A percentile compares a stretch with the other conserved stretches of the same genome.
phyloP scores from a whole-genome alignment of 2,888 invertebrate species.

The Temnothorax ravouxi region DNA sequence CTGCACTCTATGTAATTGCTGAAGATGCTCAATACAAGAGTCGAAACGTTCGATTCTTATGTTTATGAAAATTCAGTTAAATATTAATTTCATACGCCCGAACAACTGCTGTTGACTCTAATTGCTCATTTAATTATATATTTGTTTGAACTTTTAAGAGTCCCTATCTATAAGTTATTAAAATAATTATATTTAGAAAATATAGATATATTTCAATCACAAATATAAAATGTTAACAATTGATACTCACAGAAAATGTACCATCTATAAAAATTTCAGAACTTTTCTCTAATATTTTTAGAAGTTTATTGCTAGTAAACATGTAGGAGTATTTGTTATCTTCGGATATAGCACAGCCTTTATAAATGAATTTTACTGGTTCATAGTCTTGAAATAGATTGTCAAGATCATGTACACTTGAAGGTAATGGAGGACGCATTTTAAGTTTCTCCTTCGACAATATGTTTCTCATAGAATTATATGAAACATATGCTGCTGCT shows the following conservation, averaged over 20 bases:
- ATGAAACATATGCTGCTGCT: conserved; percentile 2
- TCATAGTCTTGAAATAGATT: not conserved
- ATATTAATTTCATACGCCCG: too few relatives aligned
- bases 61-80: too few relatives aligned
- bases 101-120: too few relatives aligned
- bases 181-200: too few relatives aligned
- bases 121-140: too few relatives aligned
- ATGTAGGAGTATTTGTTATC: conserved; percentile 27
- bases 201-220: not conserved
- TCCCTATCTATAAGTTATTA: too few relatives aligned
- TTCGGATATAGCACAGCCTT: conserved; percentile 3
- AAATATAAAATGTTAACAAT: not conserved
- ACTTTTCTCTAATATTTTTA: conserved; percentile 2
- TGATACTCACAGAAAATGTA: not conserved
- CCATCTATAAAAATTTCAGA: conserved; percentile 10
- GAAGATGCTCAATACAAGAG: too few relatives aligned
- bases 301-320: conserved; percentile 1
- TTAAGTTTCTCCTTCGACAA: conserved; percentile 4
- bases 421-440: conserved; percentile 6
- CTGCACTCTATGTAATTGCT: too few relatives aligned
- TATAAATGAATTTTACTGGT: not conserved
- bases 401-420: not conserved
- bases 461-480: not conserved
- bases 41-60: too few relatives aligned
- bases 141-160: too few relatives aligned